These are phyloP conservation scores for Cardiocondyla obscurior DNA, from an alignment of 1,140 invertebrate species.

Conservation along the genomic window DNA sequence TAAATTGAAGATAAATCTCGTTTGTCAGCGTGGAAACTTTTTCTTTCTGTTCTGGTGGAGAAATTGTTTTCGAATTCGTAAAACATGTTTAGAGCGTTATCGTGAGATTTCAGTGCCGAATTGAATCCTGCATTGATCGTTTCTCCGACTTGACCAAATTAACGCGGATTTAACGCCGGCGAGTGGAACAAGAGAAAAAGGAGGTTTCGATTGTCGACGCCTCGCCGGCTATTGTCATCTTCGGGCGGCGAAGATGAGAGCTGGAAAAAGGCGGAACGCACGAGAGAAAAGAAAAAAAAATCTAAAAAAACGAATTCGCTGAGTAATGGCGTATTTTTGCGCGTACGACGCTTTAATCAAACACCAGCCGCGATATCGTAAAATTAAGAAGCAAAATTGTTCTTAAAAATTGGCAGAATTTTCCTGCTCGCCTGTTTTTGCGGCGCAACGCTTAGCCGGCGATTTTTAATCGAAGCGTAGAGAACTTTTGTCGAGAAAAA, in stretches of 20 bases:
- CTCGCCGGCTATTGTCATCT: constrained; percentile 29
- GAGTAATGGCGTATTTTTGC: constrained; percentile 1
- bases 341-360: constrained; percentile 5
- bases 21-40: too few relatives aligned
- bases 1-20: too few relatives aligned
- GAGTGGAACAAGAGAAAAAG: constrained; percentile 38
- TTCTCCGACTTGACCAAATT: constrained; percentile 45
- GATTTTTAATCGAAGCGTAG: constrained; percentile 40
- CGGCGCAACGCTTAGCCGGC: constrained; percentile 2
- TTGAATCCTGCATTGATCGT: constrained; percentile 59
- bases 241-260: constrained; percentile 14
- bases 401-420: constrained; percentile 7
- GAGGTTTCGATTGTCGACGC: constrained; percentile 16
- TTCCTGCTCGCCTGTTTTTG: constrained; percentile 8
- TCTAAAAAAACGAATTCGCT: neutral
- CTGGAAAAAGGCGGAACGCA: constrained; percentile 25
- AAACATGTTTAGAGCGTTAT: too few relatives aligned
- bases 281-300: constrained; percentile 22
- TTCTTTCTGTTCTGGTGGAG: too few relatives aligned
- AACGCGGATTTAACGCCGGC: constrained; percentile 56
- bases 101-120: constrained; percentile 53
- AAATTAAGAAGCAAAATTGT: neutral
- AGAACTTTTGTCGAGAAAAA: neutral
- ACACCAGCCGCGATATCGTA: neutral
- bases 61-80: too few relatives aligned